These are phyloP conservation scores for Orientallactaga bullata DNA, from an alignment of 2,113 vertebrate genomes.

Conservation along the genomic window DNA sequence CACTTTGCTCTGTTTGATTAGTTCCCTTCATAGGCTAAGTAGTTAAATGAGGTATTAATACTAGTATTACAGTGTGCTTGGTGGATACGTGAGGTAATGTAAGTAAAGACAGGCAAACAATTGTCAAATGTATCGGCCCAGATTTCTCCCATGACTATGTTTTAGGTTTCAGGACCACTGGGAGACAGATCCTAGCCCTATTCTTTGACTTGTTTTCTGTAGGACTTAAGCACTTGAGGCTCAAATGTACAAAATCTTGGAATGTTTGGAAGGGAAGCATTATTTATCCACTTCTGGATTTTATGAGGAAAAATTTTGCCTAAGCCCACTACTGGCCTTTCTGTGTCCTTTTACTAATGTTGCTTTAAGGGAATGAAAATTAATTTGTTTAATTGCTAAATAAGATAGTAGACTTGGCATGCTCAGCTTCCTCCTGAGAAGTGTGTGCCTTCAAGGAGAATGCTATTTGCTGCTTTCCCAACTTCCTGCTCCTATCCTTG, in stretches of 20 bases:
- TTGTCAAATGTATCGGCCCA: not conserved
- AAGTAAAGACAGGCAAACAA: constrained; percentile 16
- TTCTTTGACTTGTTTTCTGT: not conserved
- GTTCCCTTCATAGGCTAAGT: not conserved
- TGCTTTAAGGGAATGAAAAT: not conserved
- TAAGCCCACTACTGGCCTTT: not conserved
- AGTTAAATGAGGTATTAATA: not conserved
- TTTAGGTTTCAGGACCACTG: not conserved
- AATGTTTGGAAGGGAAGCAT: not conserved
- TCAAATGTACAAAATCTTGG: not conserved
- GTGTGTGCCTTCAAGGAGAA: not conserved
- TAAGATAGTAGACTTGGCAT: not conserved
- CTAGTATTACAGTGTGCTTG: not conserved
- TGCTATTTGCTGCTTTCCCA: not conserved
- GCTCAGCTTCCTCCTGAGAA: not conserved
- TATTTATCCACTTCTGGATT: not conserved
- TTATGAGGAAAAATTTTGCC: constrained; percentile 2
- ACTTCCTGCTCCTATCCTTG: not conserved
- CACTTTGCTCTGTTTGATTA: not conserved
- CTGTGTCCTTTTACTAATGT: not conserved
- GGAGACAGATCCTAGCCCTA: not conserved
- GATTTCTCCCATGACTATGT: not conserved
- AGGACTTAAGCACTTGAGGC: not conserved
- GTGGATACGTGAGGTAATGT: not conserved
- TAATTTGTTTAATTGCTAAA: not conserved